Evolutionary conservation across 2,797 vertebrate species (phyloP).

Genomic region (Tangara arthus): DNA sequence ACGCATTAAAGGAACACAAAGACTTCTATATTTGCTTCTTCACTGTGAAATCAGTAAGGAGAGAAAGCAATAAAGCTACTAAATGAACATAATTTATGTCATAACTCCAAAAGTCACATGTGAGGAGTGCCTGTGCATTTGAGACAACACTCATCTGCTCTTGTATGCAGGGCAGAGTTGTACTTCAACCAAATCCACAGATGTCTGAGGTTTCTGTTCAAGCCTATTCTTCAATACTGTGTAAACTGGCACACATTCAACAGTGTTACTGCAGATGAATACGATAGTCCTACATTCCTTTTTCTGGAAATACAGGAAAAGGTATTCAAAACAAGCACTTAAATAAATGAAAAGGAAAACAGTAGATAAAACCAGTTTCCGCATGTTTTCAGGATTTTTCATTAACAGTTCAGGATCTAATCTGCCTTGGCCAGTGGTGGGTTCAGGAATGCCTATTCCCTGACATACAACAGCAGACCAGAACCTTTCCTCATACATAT

Average conservation of each 20-base stretch:
- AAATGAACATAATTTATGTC: background rate
- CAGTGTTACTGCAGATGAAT: background rate
- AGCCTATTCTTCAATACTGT: background rate
- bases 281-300: background rate
- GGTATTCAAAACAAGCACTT: background rate
- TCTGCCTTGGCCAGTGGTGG: background rate
- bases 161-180: accelerated
- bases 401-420: background rate
- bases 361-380: background rate
- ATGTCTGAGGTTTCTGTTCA: background rate
- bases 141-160: accelerated
- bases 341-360: background rate
- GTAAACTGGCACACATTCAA: background rate
- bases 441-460: background rate
- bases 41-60: background rate
- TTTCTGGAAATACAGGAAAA: background rate
- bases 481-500: background rate
- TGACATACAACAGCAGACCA: background rate
- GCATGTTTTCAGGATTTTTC: accelerated
- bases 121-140: background rate
- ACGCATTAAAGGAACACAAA: background rate
- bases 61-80: background rate
- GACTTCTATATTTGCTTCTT: background rate
- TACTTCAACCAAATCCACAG: background rate
- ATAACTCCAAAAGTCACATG: background rate